Base-by-base conservation (phyloP, 2,113 vertebrate species). In the Microtus pennsylvanicus region DNA sequence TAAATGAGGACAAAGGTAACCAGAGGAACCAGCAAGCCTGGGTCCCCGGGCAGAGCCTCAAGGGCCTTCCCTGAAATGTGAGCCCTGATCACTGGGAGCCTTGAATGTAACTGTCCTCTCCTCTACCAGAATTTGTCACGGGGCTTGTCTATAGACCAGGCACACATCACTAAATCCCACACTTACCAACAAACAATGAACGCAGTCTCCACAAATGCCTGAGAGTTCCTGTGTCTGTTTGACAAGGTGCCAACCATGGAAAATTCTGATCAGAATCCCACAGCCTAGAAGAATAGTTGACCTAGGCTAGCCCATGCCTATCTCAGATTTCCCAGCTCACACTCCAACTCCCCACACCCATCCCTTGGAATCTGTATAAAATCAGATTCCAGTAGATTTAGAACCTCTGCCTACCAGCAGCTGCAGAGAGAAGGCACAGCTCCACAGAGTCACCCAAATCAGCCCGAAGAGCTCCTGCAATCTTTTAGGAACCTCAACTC, bases 1-100 rank as follows among this genome's bases (percentile, higher is more conserved):
- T 90, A 75, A 90, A 93, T 9, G 72, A 65, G 80, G 69, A 93
- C 94, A 88, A 74, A 88, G 65, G 42, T 61, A 72, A 65, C 42
- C 4, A 77, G 55, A 74, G 77, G 72, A 82, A 33, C 86, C 95
- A 80, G 86, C 55, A 11, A 93, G 78, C 83, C 93, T 81, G 58
- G 86, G 74, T 91, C 93, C 89, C 69, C 65, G 22, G 93, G 96
- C 91, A 91, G 52, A 2, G 58, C 91, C 45, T 58, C 50, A 1
- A 69, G 89, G 4, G 33, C 61, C 87, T 70, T 78, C 55, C 58
- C 24, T 30, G 4, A 90, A 65, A 65, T 1, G 35, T 12, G 35
- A 93, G 80, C 61, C 42, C 55, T 89, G 1, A 63, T 26, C 92
- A 4, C 33, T 50, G 35, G 65, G 22, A 61, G 81, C 76, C 74